Conservation (phyloP, 2,797 vertebrate genomes). For the Aphelocoma californica region DNA sequence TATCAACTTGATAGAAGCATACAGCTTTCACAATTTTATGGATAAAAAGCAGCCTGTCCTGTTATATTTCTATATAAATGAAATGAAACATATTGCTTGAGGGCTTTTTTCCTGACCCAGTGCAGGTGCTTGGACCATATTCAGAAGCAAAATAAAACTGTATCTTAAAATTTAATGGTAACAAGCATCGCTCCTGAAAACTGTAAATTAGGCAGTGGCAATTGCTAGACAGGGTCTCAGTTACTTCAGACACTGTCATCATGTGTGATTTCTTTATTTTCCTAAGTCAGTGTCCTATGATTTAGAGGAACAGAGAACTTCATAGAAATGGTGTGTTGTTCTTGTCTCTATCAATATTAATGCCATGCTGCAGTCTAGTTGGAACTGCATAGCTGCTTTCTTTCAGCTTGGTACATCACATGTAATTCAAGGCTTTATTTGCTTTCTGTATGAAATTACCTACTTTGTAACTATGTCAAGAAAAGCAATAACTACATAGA, state of each 20-base stretch:
- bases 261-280: neutral
- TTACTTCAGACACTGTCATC: neutral
- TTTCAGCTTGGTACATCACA: neutral
- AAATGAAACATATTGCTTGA: neutral
- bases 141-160: neutral
- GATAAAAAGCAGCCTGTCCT: neutral
- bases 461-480: neutral
- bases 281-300: neutral
- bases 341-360: neutral
- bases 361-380: neutral
- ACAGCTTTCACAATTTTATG: neutral
- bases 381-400: neutral
- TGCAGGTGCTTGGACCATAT: neutral
- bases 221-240: neutral
- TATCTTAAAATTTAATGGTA: neutral
- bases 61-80: neutral
- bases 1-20: neutral
- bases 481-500: neutral
- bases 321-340: neutral
- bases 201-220: neutral
- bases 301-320: neutral
- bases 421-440: neutral
- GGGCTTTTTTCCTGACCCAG: neutral
- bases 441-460: neutral
- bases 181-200: neutral